Percentiles rank a stretch among this genome's conserved stretches.
Conservation (phyloP, 92 coral and sea anemone species). For the Nematostella vectensis region DNA sequence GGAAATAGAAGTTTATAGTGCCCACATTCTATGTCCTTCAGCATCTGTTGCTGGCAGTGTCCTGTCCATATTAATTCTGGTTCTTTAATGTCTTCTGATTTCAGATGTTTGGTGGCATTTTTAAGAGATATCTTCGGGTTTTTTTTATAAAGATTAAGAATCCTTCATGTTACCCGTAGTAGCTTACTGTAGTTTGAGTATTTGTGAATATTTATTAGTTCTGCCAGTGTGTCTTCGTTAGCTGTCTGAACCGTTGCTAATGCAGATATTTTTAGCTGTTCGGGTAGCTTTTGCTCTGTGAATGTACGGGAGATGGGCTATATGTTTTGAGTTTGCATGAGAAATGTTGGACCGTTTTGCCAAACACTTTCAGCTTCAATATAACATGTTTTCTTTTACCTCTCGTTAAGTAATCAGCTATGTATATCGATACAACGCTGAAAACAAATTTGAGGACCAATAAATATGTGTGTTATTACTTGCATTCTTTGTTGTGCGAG, state of each 20-base stretch:
- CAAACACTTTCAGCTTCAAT: constrained; percentile 17
- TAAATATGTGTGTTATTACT: too few relatives aligned
- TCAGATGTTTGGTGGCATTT: constrained; percentile 9
- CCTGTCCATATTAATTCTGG: constrained; percentile 28
- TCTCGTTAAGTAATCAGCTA: constrained; percentile 40
- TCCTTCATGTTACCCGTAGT: constrained; percentile 31
- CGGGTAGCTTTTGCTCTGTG: constrained; percentile 21
- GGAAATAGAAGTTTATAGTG: constrained; percentile 26
- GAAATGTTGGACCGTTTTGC: constrained; percentile 41
- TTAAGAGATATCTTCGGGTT: constrained; percentile 15
- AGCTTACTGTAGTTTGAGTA: constrained; percentile 20
- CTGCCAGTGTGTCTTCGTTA: neutral
- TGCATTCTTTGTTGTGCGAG: too few relatives aligned
- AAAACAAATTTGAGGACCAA: too few relatives aligned
- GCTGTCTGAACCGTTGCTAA: neutral
- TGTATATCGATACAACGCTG: too few relatives aligned
- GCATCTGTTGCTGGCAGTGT: constrained; percentile 15
- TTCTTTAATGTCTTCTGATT: constrained; percentile 5
- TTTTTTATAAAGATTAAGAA: constrained; percentile 9
- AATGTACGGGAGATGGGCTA: constrained; percentile 17
- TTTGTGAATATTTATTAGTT: constrained; percentile 9
- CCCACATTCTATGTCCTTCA: constrained; percentile 14
- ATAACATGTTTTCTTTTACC: constrained; percentile 34
- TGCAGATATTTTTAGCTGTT: constrained; percentile 6
- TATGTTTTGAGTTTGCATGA: constrained; percentile 13